Conservation (phyloP, 2,888 invertebrate genomes). For the Sphaerophoria rueppellii region DNA sequence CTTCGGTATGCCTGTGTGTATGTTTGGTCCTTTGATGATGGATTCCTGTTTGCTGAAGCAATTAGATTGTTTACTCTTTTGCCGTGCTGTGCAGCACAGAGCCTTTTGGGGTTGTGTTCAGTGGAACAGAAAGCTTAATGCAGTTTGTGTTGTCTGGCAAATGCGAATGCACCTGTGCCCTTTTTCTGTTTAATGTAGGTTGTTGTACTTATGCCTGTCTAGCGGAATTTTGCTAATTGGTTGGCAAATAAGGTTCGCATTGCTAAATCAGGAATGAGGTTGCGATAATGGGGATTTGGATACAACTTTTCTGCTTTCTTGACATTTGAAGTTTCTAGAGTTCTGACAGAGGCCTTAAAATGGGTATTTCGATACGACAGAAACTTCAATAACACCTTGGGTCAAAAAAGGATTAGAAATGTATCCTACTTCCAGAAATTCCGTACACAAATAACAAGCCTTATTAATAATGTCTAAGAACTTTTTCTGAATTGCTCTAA, state of each 20-base stretch:
- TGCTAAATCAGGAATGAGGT: neutral
- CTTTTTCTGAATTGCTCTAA: neutral
- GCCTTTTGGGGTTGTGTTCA: conserved; percentile 34
- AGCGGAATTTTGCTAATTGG: conserved; percentile 42
- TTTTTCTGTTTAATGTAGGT: neutral
- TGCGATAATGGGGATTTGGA: neutral
- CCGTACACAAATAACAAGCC: neutral
- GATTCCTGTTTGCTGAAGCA: conserved; percentile 63
- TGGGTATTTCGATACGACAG: no score
- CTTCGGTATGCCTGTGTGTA: neutral
- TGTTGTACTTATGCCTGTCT: neutral
- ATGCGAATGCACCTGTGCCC: conserved; percentile 27
- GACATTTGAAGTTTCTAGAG: neutral
- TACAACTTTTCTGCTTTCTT: neutral
- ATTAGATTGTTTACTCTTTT: conserved; percentile 69
- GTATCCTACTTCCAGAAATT: no score
- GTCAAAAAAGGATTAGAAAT: no score
- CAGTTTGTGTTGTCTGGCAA: conserved; percentile 49
- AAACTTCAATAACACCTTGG: no score
- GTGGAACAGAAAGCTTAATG: conserved; percentile 49
- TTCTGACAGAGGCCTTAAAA: no score
- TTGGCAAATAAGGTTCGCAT: neutral
- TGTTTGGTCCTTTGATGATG: conserved; percentile 66
- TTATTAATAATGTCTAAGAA: conserved; percentile 15
- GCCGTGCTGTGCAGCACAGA: conserved; percentile 24